A percentile compares a stretch with the other conserved stretches of the same genome.
Conservation (phyloP, 2,113 vertebrate genomes). For the Campylorhamphus procurvoides region DNA sequence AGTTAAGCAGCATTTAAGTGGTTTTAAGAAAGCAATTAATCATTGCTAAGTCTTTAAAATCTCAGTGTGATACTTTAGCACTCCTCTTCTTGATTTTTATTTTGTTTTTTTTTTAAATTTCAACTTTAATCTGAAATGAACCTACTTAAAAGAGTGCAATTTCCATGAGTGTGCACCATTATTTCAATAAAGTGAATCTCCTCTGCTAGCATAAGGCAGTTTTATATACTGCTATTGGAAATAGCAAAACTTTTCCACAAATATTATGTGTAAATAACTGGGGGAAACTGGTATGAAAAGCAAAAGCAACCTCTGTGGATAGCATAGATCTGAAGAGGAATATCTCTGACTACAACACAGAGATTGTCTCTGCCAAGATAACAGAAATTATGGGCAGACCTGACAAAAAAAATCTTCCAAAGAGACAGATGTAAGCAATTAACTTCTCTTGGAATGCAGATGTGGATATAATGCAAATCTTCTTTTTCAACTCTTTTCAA, state of each 20-base stretch:
- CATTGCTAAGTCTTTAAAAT: constrained; percentile 37
- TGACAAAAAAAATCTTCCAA: background rate
- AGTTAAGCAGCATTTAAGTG: background rate
- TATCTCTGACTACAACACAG: background rate
- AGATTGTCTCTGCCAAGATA: background rate
- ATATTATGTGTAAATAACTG: background rate
- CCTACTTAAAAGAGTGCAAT: background rate
- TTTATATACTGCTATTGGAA: background rate
- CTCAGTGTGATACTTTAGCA: constrained; percentile 4
- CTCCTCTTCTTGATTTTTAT: background rate
- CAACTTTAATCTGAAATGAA: constrained; percentile 19
- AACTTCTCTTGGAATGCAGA: background rate
- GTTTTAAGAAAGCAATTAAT: constrained; percentile 36
- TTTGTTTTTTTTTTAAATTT: background rate
- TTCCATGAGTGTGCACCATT: background rate
- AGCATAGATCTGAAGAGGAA: background rate
- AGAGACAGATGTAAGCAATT: background rate
- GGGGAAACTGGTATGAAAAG: background rate
- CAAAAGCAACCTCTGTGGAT: background rate
- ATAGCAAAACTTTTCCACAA: background rate
- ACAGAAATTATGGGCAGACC: background rate
- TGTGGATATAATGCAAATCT: background rate
- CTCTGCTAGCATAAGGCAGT: background rate
- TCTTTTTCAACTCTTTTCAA: background rate
- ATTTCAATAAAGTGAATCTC: background rate